A percentile compares a stretch with the other conserved stretches of the same genome.
Evolutionary conservation across 2,797 vertebrate species (phyloP).

Genomic region (Spondyliosoma cantharus): DNA sequence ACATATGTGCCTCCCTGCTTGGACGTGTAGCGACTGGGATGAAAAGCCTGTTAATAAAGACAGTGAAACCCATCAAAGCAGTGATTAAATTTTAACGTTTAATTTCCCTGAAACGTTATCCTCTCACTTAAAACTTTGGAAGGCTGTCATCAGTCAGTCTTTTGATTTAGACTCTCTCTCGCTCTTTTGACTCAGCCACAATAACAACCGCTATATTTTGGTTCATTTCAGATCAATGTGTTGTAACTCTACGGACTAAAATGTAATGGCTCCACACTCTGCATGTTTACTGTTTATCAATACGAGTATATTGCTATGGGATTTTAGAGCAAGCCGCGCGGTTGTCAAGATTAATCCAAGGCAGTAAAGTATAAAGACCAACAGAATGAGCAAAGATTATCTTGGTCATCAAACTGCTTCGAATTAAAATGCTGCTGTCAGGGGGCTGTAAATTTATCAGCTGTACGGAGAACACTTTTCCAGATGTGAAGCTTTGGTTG

Average conservation of each 20-base stretch:
- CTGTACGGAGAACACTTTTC: neutral
- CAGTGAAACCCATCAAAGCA: neutral
- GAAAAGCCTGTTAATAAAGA: neutral
- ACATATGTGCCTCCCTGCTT: no score
- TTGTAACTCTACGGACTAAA: slow-evolving; percentile 1
- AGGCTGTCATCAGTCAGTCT: neutral
- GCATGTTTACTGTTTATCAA: slow-evolving; percentile 18
- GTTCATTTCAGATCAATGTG: slow-evolving; percentile 10
- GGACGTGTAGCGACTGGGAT: neutral
- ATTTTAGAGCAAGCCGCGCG: neutral
- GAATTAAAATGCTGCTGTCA: slow-evolving; percentile 5
- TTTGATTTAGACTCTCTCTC: neutral
- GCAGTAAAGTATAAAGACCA: slow-evolving; percentile 8
- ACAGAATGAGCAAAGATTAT: neutral
- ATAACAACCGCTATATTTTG: neutral
- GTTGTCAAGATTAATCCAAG: slow-evolving; percentile 3
- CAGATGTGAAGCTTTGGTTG: neutral
- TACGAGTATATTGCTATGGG: neutral
- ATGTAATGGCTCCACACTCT: neutral
- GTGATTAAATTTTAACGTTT: neutral
- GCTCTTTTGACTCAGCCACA: neutral
- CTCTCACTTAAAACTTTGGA: neutral
- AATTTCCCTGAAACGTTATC: no score
- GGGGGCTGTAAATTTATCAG: slow-evolving; percentile 7
- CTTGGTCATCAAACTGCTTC: neutral